Evolutionary conservation across 2,888 invertebrate genomes (phyloP), one percentile per base, ranked within the genome.

Genomic region (Cephus nigrinus): DNA sequence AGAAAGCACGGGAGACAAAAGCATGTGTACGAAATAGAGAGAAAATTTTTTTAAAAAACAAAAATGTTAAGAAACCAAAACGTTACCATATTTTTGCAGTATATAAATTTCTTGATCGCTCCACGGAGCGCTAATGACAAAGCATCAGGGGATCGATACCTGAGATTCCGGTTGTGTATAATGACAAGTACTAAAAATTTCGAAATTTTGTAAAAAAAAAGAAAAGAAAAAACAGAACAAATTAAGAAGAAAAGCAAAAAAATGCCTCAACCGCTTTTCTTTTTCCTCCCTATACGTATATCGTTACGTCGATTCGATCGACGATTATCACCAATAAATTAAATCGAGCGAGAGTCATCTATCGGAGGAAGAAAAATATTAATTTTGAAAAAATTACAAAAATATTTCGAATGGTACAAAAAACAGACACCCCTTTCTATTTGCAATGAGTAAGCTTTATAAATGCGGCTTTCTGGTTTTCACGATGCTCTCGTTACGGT

Each of bases 401-500:
- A 71, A 23, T 31, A n/a, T 12, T 77, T 74, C 23, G 68, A 34
- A 68, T 77, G 40, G 68, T 72, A 78, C 69, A 75, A 72, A 4
- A 68, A 75, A 34, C 36, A 77, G 74, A 75, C 74, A 73, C 40
- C 23, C 40, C 15, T 40, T 40, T 40, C 40, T 40, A 40, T 40
- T 5, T 40, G 15, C 40, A 23, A 40, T 40, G 40, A 15, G 33
- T 75, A 73, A 77, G 35, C 11, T 3, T 72, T 34, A 69, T 40
- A 73, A 36, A 40, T 34, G 72, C 76, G 85, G 85, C 83, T 84
- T 82, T 81, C 83, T 81, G 82, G 84, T 85, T 85, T 85, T 85
- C 83, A 80, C 80, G 78, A 55, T 33, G 73, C n/a, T 35, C 71
- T 76, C 75, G 55, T 55, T 23, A 55, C 15, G 55, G 23, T 55